A percentile compares a stretch with the other conserved stretches of the same genome.
These are phyloP conservation scores for Habrosyne pyritoides DNA, from an alignment of 2,888 invertebrate species.

Conservation along the genomic window DNA sequence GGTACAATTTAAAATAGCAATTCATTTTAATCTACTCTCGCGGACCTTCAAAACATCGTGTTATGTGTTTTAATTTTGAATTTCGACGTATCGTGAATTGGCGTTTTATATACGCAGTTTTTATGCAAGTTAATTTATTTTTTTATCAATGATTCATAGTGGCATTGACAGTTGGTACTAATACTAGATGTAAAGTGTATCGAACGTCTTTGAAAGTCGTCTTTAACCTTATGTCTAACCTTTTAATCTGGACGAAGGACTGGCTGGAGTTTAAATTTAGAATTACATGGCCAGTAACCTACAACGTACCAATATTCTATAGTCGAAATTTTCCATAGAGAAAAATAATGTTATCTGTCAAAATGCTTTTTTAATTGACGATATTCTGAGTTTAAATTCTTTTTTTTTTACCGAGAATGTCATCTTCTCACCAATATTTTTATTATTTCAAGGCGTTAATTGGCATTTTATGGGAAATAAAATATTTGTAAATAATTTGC, in stretches of 20 bases:
- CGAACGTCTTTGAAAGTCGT: conserved; percentile 3
- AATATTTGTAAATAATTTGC: neutral
- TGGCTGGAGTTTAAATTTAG: conserved; percentile 3
- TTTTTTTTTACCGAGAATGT: neutral
- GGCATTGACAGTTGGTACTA: neutral
- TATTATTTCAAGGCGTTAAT: neutral
- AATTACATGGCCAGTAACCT: neutral
- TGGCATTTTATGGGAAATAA: conserved; percentile 3
- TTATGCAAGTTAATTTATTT: conserved; percentile 6
- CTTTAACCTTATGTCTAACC: conserved; percentile 1
- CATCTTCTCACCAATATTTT: neutral
- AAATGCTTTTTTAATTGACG: no score
- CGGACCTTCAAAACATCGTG: neutral
- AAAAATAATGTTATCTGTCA: no score
- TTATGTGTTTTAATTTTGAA: neutral
- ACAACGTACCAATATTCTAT: no score
- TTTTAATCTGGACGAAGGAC: conserved; percentile 5
- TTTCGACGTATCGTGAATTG: conserved; percentile 3
- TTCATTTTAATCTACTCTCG: conserved; percentile 5
- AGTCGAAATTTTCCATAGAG: no score
- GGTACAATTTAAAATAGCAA: conserved; percentile 4
- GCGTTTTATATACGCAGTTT: conserved; percentile 2
- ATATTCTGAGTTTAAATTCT: neutral
- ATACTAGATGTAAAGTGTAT: neutral
- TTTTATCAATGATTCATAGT: neutral